These are phyloP conservation scores for Amblyornis subalaris DNA, from an alignment of 2,113 vertebrate species.

Conservation along the genomic window DNA sequence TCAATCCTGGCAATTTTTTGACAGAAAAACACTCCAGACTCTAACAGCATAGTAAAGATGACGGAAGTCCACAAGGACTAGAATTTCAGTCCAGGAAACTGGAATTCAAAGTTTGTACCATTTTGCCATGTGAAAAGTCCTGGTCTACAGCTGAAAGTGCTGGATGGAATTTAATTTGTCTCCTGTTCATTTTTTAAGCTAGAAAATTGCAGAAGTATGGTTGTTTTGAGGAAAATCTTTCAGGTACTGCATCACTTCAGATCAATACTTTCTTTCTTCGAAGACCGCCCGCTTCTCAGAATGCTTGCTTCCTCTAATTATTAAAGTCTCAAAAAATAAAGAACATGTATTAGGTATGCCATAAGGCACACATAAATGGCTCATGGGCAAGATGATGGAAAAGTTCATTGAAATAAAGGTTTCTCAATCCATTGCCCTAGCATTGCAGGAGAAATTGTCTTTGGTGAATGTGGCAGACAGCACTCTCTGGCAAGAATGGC, in stretches of 20 bases:
- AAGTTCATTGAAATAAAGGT: not conserved
- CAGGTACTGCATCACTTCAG: not conserved
- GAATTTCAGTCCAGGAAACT: not conserved
- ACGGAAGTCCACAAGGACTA: not conserved
- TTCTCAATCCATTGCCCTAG: fast-evolving
- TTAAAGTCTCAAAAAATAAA: not conserved
- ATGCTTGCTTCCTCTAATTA: not conserved
- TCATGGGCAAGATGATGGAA: not conserved
- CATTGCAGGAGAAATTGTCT: not conserved
- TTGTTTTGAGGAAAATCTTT: not conserved
- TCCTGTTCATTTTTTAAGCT: not conserved
- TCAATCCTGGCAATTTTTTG: not conserved
- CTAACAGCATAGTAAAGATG: not conserved
- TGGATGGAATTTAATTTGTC: not conserved
- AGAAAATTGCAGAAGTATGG: not conserved
- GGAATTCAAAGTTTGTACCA: not conserved
- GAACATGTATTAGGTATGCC: not conserved
- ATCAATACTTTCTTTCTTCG: not conserved
- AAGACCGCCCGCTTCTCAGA: not conserved
- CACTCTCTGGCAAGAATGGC: not conserved
- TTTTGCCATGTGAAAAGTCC: not conserved
- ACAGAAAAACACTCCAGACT: not conserved
- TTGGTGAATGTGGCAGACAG: not conserved
- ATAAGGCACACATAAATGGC: not conserved
- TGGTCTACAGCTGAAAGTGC: not conserved